These are phyloP conservation scores for Drosophila obscura DNA, from an alignment of 1,140 invertebrate genomes.

Conservation along the genomic window DNA sequence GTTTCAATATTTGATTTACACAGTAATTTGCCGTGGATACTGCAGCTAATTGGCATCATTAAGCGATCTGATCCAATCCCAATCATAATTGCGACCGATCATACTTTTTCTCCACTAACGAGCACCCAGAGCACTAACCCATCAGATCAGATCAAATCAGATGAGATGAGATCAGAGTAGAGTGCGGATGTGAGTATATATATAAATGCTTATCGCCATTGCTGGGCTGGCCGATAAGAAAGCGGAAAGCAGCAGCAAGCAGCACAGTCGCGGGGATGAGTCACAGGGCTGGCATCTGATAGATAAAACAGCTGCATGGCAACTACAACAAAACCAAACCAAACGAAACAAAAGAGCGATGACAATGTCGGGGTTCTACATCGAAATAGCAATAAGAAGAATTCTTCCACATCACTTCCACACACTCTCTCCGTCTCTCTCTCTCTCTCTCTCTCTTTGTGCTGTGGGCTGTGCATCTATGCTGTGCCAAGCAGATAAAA, in stretches of 20 bases:
- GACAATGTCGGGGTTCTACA: slow-evolving; percentile 47
- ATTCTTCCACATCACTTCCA: slow-evolving; percentile 43
- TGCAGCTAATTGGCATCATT: slow-evolving; percentile 36
- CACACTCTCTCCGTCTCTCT: background rate
- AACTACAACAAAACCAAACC: slow-evolving; percentile 28
- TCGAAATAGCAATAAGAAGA: slow-evolving; percentile 77
- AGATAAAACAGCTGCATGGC: slow-evolving; percentile 77
- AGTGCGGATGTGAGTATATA: too few relatives aligned
- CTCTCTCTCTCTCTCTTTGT: background rate
- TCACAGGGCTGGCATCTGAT: slow-evolving; percentile 68
- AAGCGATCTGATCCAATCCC: slow-evolving; percentile 21
- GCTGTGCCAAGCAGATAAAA: slow-evolving; percentile 39
- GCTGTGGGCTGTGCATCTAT: slow-evolving; percentile 39
- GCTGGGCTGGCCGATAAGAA: slow-evolving; percentile 30
- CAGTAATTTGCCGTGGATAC: slow-evolving; percentile 35
- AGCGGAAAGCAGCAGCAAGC: slow-evolving; percentile 20
- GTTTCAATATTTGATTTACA: slow-evolving; percentile 37
- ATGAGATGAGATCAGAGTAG: slow-evolving; percentile 34
- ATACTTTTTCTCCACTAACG: slow-evolving; percentile 19
- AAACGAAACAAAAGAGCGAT: slow-evolving; percentile 37
- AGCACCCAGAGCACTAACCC: slow-evolving; percentile 4
- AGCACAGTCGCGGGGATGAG: slow-evolving; percentile 31
- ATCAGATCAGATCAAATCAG: background rate
- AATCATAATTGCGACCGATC: slow-evolving; percentile 37
- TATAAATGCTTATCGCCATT: slow-evolving; percentile 19